Evolutionary conservation across 2,113 vertebrate genomes (phyloP).

Genomic region (Alaudala cheleensis): DNA sequence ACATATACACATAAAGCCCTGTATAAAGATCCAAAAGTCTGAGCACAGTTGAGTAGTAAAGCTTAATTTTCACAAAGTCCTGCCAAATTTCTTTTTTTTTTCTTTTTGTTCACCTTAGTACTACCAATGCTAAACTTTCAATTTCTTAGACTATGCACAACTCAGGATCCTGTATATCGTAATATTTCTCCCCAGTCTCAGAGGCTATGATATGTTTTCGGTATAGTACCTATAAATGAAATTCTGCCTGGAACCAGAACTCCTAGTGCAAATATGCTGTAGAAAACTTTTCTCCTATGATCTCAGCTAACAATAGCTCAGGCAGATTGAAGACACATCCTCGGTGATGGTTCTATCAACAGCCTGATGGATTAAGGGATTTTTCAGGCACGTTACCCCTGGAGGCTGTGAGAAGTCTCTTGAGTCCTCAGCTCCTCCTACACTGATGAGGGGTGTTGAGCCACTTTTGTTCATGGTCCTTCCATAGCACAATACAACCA

Average conservation of each 20-base stretch:
- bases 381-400: neutral
- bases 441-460: neutral
- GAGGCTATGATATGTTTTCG: neutral
- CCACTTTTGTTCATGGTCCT: neutral
- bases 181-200: neutral
- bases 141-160: neutral
- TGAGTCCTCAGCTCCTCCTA: neutral
- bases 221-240: neutral
- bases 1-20: neutral
- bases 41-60: neutral
- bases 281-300: neutral
- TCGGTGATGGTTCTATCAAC: neutral
- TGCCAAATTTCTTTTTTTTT: neutral
- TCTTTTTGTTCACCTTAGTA: neutral
- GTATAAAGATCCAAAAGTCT: neutral
- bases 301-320: neutral
- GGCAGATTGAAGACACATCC: neutral
- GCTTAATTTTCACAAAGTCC: neutral
- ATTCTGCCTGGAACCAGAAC: neutral
- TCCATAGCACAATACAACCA: neutral
- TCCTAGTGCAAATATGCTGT: neutral
- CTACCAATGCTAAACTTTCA: neutral
- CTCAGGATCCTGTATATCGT: neutral
- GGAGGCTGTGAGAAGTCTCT: neutral
- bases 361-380: neutral